Base-by-base conservation (phyloP, 2,797 vertebrate genomes). In the Halcyon smyrnensis region DNA sequence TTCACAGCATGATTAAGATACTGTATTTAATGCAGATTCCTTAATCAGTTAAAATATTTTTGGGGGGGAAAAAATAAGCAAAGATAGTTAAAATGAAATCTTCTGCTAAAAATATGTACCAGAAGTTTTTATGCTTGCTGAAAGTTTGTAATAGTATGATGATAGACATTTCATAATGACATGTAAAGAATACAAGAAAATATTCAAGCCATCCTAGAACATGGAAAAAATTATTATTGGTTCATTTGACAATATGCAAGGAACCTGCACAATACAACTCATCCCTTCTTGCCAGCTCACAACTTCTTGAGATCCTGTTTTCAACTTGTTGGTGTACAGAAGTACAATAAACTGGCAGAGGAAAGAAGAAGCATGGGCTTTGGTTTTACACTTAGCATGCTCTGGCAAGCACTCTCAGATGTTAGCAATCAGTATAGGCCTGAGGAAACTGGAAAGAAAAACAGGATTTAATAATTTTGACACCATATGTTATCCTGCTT, bases 21-120 rank as follows among this genome's bases (percentile, higher is more conserved):
- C 8, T 50, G 8, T n/a, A 48, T 87, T 87, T 77, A 39, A 45
- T 60, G 14, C 9, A 53, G 7, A 64, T 95, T 48, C 8, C 12
- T 70, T 88, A 41, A 28, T 78, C 11, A 34, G 2, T 62, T 88
- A 70, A 57, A 56, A 41, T 53, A 4, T 11, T 85, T 89, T 60
- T 1, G 1, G 11, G 11, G 11, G 1, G 6, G 54, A 41, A 81
- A 59, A 14, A 8, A 5, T 25, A 4, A 8, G 3, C 2, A 88
- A 70, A 60, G 6, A 11, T 24, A 53, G 24, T 59, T 81, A 78
- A 84, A 84, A 63, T 63, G 3, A 67, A 54, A 62, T 18, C 4
- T 62, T 39, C 37, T 68, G 12, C 18, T 77, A 67, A n/a, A 39
- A 39, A 43, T 27, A 34, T 0, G 2, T 59, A 50, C 6, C 30